Base-by-base conservation (phyloP, 2,888 invertebrate species). In the Fabriciana adippe region DNA sequence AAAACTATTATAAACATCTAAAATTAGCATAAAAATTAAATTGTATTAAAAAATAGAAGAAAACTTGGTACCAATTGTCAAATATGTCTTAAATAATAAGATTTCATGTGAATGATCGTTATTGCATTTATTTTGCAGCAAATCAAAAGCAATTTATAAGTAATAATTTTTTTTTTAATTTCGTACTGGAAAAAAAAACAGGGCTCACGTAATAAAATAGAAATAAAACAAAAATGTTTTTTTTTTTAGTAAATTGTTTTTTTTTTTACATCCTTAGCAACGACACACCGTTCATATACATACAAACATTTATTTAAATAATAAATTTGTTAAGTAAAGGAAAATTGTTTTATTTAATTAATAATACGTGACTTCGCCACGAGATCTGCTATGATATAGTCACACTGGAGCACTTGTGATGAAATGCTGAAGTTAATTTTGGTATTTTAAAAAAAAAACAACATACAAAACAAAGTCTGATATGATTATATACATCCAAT, bases 271-370 rank as follows among this genome's bases (percentile, higher is more conserved):
- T 83, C 76, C 82, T 83, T 83, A 86, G 67, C 67, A 80, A 86
- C 77, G 75, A 75, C 70, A 86, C 83, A 76, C 11, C 80, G 81
- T 85, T 81, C 85, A 88, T 88, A 83, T 87, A 74, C 74, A 89
- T 72, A 89, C 86, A 87, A 85, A 88, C 84, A 78, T 74, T 55
- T 64, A 80, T 77, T 83, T 84, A 85, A 89, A 87, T 86, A 84
- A 77, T 84, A 80, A 86, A 81, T 86, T 82, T 82, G 79, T 75
- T 86, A 86, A 83, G 83, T 87, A 85, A 81, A 84, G 73, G 81
- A 83, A 85, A 83, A 79, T 75, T 73, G 74, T 71, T 71, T 69
- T 72, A 75, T 78, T 77, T 75, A 67, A 71, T 68, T 78, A 83
- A 80, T 81, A 79, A 80, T 81, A 79, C 76, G 81, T 83, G 82